These are phyloP conservation scores for Palloptera scutellata DNA, from an alignment of 2,888 invertebrate genomes.

Conservation along the genomic window DNA sequence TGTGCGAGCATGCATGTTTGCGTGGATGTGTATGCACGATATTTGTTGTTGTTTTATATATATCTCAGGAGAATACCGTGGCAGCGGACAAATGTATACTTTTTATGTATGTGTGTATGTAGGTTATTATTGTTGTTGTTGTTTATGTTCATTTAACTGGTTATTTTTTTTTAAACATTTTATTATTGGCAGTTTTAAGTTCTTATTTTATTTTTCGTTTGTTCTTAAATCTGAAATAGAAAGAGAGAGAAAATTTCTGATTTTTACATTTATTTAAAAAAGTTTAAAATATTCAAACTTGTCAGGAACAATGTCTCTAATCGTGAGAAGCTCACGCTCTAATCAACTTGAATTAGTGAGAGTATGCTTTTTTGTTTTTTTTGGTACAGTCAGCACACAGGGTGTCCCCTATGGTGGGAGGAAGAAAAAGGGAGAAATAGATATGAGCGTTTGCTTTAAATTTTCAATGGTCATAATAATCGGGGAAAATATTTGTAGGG, in stretches of 20 bases:
- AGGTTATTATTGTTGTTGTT: not conserved
- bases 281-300: too few relatives aligned
- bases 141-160: constrained; percentile 1
- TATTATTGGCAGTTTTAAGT: constrained; percentile 22
- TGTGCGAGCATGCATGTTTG: constrained; percentile 13
- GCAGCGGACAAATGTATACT: constrained; percentile 22
- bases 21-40: not conserved
- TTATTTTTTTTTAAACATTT: constrained; percentile 1
- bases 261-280: too few relatives aligned
- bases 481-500: too few relatives aligned
- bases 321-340: too few relatives aligned
- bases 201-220: not conserved
- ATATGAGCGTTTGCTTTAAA: too few relatives aligned
- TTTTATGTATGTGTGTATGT: constrained; percentile 5
- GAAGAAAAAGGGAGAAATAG: too few relatives aligned
- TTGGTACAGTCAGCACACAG: too few relatives aligned
- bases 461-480: too few relatives aligned
- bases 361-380: too few relatives aligned
- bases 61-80: constrained; percentile 25
- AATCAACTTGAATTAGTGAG: too few relatives aligned
- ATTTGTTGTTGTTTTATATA: not conserved
- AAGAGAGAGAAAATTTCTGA: not conserved
- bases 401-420: too few relatives aligned
- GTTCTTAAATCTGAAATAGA: constrained; percentile 9
- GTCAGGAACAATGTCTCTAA: too few relatives aligned